Evolutionary conservation across 2,797 vertebrate species (phyloP), one percentile per base, ranked within the genome.

Genomic region (Taenioides sp.): DNA sequence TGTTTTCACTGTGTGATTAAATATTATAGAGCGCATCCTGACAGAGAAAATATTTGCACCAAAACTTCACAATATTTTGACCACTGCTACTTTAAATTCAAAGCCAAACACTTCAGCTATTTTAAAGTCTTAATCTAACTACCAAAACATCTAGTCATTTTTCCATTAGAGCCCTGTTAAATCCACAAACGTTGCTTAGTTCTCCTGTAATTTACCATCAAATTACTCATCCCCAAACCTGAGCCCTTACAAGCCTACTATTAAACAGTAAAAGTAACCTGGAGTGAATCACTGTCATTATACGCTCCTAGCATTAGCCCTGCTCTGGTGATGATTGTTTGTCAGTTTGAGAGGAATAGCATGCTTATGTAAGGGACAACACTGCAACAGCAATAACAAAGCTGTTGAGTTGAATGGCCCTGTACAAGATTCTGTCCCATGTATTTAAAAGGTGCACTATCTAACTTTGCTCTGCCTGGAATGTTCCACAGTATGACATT

Each of bases 201-300:
- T 64, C 37, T 43, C 34, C 61, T 22, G 61, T 43, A 63, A 63
- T 63, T 40, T 43, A 63, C 20, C n/a, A 7, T 23, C 5, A 16
- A 4, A 43, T 37, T 22, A 43, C 37, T n/a, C 28, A 34, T 62
- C 31, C 34, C 5, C 43, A 64, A 64, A 10, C 61, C n/a, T 22
- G 34, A 64, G 20, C 60, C 11, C n/a, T 22, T 20, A 40, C n/a
- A 64, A 43, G 43, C 61, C 61, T 14, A 40, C 31, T 7, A 64
- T 64, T 40, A 43, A 43, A 37, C 12, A 22, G 62, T 64, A 43
- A 47, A 64, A 43, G 37, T 47, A 64, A 47, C 62, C 37, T 23
- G 62, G 62, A 64, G 37, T 64, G 62, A 64, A 47, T 64, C 62
- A 43, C 37, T 5, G 62, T 62, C 28, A 37, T 17, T 37, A 20